Evolutionary conservation across 2,888 invertebrate species (phyloP).

Genomic region (Perdita meconis): DNA sequence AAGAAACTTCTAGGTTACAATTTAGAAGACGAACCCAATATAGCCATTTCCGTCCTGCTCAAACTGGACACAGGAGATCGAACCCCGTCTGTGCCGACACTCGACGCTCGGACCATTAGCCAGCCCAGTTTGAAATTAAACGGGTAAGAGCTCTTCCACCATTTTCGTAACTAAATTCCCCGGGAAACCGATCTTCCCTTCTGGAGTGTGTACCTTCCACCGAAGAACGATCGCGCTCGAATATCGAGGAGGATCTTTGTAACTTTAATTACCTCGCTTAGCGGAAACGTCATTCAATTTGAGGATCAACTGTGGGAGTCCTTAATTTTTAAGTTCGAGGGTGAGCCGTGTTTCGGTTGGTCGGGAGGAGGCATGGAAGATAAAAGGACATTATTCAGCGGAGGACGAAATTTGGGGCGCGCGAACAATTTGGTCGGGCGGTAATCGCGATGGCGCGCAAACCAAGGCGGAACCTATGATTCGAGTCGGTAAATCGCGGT

Average conservation of each 20-base stretch:
- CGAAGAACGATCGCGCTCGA: slow-evolving; percentile 1
- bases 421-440: slow-evolving; percentile 26
- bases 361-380: not conserved
- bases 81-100: slow-evolving; percentile 17
- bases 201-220: slow-evolving; percentile 17
- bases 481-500: slow-evolving; percentile 51
- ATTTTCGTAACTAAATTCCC: slow-evolving; percentile 62
- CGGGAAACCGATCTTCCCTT: slow-evolving; percentile 53
- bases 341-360: slow-evolving; percentile 26
- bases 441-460: slow-evolving; percentile 24
- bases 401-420: slow-evolving; percentile 8
- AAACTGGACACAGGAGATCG: slow-evolving; percentile 9
- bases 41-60: too few species aligned
- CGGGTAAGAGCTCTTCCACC: slow-evolving; percentile 44
- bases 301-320: slow-evolving; percentile 31
- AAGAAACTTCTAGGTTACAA: too few species aligned
- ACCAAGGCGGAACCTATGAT: slow-evolving; percentile 6
- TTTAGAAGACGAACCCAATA: too few species aligned
- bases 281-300: slow-evolving; percentile 40
- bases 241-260: slow-evolving; percentile 16
- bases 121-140: slow-evolving; percentile 54
- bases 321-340: slow-evolving; percentile 4
- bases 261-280: slow-evolving; percentile 43
- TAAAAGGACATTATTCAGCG: slow-evolving; percentile 10
- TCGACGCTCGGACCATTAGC: slow-evolving; percentile 26